phyloP scores from a whole-genome alignment of 2,888 invertebrate species.

The Andrena dorsata region DNA sequence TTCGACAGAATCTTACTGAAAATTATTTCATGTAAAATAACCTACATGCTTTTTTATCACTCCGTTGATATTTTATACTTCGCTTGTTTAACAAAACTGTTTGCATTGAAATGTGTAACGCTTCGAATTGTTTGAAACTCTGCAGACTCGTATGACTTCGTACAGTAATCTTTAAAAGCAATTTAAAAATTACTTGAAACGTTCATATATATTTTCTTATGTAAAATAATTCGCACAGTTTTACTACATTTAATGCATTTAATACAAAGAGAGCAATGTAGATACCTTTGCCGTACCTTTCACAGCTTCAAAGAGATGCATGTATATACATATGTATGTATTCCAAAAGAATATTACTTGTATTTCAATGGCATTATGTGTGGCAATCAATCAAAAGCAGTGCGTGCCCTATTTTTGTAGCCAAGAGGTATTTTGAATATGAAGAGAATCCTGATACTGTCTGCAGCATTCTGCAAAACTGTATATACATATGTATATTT shows the following conservation, averaged over 20 bases:
- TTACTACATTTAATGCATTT: constrained; percentile 17
- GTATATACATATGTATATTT: constrained; percentile 46
- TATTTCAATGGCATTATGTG: constrained; percentile 50
- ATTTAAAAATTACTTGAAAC: constrained; percentile 11
- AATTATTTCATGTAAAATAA: constrained; percentile 11
- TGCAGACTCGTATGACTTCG: constrained; percentile 5
- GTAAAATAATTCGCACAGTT: constrained; percentile 19
- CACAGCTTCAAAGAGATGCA: constrained; percentile 35
- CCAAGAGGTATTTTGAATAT: constrained; percentile 69
- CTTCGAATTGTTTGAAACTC: constrained; percentile 19
- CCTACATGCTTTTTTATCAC: not conserved
- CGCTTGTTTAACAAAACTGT: not conserved
- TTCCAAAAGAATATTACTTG: constrained; percentile 40
- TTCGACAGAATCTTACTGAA: not conserved
- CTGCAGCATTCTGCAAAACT: constrained; percentile 47
- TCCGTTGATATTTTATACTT: constrained; percentile 15
- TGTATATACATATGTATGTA: constrained; percentile 24
- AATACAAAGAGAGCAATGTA: not conserved
- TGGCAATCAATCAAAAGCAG: constrained; percentile 64
- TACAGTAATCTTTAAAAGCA: not conserved
- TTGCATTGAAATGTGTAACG: constrained; percentile 4
- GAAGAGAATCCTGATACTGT: constrained; percentile 53
- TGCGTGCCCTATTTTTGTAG: constrained; percentile 67
- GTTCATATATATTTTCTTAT: constrained; percentile 5
- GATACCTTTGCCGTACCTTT: constrained; percentile 7